A percentile compares a stretch with the other conserved stretches of the same genome.
These are phyloP conservation scores for Nebria ingens DNA, from an alignment of 1,140 invertebrate species.

Conservation along the genomic window DNA sequence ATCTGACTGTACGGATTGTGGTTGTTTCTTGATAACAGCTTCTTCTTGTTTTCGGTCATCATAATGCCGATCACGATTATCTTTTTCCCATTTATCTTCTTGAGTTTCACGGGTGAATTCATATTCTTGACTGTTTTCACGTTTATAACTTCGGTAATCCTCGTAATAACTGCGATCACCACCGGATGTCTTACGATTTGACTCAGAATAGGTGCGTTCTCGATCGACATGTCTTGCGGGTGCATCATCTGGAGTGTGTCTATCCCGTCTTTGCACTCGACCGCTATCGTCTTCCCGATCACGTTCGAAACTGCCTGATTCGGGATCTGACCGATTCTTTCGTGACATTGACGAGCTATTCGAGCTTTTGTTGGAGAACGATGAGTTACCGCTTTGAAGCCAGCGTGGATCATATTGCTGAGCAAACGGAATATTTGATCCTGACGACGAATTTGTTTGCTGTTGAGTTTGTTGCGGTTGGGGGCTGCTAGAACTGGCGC, in stretches of 20 bases:
- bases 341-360: background rate
- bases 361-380: constrained; percentile 10
- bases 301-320: constrained; percentile 18
- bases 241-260: background rate
- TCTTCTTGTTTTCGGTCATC: constrained; percentile 18
- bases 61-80: constrained; percentile 21
- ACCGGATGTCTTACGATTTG: background rate
- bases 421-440: constrained; percentile 31
- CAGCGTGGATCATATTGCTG: constrained; percentile 40
- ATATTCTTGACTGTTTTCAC: constrained; percentile 23
- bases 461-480: constrained; percentile 16
- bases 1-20: constrained; percentile 14
- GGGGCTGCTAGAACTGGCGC: constrained; percentile 20
- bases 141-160: constrained; percentile 13
- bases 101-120: constrained; percentile 15
- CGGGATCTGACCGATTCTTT: constrained; percentile 11
- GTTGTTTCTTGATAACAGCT: constrained; percentile 16
- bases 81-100: constrained; percentile 14
- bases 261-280: constrained; percentile 9
- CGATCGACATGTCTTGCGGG: background rate
- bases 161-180: constrained; percentile 13
- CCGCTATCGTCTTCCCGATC: constrained; percentile 12
- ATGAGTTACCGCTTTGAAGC: constrained; percentile 22
- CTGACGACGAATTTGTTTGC: background rate
- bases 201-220: background rate